These are phyloP conservation scores for Artibeus jamaicensis DNA, from an alignment of 2,797 vertebrate species.

Conservation along the genomic window DNA sequence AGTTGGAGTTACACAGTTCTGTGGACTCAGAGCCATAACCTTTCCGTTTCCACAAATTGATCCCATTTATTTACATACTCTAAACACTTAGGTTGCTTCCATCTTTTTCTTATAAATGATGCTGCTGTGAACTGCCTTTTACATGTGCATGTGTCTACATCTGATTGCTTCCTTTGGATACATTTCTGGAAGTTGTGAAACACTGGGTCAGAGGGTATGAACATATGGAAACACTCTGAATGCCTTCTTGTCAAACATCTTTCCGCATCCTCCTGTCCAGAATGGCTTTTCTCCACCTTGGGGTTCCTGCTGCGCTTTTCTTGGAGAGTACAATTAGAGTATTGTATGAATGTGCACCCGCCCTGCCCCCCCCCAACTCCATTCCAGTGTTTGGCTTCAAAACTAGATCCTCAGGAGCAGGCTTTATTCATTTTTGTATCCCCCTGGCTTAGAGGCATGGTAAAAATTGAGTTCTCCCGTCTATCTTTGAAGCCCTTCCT, in stretches of 20 bases:
- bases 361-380: no score
- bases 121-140: neutral
- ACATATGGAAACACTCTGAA: neutral
- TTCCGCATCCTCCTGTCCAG: neutral
- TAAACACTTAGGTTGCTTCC: neutral
- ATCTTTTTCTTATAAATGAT: neutral
- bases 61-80: neutral
- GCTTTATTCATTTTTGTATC: neutral
- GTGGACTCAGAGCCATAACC: neutral
- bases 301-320: neutral
- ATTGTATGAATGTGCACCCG: neutral
- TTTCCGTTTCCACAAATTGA: neutral
- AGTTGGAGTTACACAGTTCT: neutral
- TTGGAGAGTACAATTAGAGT: neutral
- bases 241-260: neutral
- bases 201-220: neutral
- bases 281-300: neutral
- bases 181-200: neutral
- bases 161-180: neutral
- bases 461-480: neutral
- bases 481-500: neutral
- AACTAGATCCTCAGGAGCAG: neutral
- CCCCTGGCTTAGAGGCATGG: neutral
- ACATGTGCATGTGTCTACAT: neutral
- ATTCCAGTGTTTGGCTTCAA: neutral